Percentiles rank a stretch among this genome's conserved stretches.
Conservation (phyloP, 2,113 vertebrate species). For the Motacilla alba region DNA sequence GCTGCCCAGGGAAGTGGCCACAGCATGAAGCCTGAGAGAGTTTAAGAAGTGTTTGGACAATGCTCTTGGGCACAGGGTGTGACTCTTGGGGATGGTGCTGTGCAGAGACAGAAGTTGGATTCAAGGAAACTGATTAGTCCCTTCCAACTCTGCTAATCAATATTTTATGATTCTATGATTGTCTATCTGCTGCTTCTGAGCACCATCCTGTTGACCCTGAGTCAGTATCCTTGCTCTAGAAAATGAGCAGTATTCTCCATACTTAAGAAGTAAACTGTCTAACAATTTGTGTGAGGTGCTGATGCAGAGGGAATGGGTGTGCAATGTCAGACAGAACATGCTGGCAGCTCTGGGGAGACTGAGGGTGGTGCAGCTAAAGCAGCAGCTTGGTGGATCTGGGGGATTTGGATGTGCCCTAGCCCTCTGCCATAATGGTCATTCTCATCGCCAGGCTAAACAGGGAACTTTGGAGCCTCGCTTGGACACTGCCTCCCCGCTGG, state of each 20-base stretch:
- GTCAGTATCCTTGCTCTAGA: neutral
- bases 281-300: neutral
- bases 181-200: neutral
- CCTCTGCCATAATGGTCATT: neutral
- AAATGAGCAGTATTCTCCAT: neutral
- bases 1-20: neutral
- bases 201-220: neutral
- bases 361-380: neutral
- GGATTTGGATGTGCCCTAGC: neutral
- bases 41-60: neutral
- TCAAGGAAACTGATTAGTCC: neutral
- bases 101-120: neutral
- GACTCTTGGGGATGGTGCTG: neutral
- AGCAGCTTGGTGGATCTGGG: neutral
- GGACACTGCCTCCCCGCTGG: neutral
- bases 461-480: neutral
- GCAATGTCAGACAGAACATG: neutral
- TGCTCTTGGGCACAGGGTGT: accelerated
- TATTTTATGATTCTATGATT: neutral
- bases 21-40: neutral
- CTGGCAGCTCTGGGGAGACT: neutral
- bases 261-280: neutral
- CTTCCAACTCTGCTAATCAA: neutral
- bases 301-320: neutral
- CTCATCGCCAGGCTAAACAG: neutral